Percentiles rank a stretch among this genome's conserved stretches.
Conservation (phyloP, 2,888 invertebrate species). For the Aleiodes alternator region DNA sequence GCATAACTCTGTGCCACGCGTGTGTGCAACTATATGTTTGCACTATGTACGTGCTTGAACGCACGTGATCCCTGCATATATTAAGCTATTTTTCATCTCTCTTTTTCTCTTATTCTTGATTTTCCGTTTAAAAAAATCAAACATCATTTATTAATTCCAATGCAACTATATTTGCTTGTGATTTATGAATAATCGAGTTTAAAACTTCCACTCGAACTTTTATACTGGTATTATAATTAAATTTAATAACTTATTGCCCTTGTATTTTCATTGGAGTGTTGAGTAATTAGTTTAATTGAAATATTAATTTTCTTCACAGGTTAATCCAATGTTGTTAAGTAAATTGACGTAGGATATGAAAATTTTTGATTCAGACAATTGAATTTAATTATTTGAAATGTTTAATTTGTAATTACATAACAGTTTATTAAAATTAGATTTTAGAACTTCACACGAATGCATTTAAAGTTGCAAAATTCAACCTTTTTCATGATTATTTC, state of each 20-base stretch:
- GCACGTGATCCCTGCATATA: slow-evolving; percentile 41
- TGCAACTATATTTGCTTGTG: slow-evolving; percentile 39
- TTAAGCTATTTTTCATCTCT: slow-evolving; percentile 52
- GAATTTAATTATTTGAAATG: not conserved
- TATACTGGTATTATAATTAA: slow-evolving; percentile 12
- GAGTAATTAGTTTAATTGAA: slow-evolving; percentile 30
- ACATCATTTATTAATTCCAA: slow-evolving; percentile 40
- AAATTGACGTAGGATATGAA: not conserved
- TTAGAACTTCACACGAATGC: too few species aligned
- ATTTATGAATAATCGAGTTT: slow-evolving; percentile 40
- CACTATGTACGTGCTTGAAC: slow-evolving; percentile 24
- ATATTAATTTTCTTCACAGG: not conserved
- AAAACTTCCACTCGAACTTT: not conserved
- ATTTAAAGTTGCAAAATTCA: too few species aligned
- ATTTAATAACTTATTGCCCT: not conserved
- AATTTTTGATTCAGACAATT: not conserved
- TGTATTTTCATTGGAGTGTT: not conserved
- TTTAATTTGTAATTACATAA: slow-evolving; percentile 2
- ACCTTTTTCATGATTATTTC: too few species aligned
- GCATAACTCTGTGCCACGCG: slow-evolving; percentile 51
- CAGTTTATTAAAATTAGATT: too few species aligned
- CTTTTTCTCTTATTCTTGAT: slow-evolving; percentile 36
- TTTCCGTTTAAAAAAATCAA: slow-evolving; percentile 29
- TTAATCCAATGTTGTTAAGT: slow-evolving; percentile 16
- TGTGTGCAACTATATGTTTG: slow-evolving; percentile 33